phyloP scores from a whole-genome alignment of 2,888 invertebrate species.

The Drosophila tripunctata region DNA sequence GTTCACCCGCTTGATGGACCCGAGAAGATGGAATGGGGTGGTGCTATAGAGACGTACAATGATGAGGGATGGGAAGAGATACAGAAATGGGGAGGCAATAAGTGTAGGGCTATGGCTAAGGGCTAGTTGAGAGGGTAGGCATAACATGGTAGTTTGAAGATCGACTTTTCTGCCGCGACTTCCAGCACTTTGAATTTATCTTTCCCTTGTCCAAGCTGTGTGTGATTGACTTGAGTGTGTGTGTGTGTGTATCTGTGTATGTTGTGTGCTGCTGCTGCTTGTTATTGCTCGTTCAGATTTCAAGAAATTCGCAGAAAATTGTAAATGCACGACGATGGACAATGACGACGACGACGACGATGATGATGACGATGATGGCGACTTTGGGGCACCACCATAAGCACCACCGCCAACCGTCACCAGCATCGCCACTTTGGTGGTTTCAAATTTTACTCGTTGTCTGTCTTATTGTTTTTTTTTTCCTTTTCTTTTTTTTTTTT shows the following conservation, averaged over 20 bases:
- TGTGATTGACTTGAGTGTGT: conserved; percentile 4
- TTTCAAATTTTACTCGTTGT: conserved; percentile 41
- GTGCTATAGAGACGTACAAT: too few species aligned
- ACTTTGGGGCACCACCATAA: conserved; percentile 27
- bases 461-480: conserved; percentile 26
- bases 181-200: conserved; percentile 34
- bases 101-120: conserved; percentile 17
- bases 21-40: neutral
- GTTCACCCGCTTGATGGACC: too few species aligned
- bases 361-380: conserved; percentile 54
- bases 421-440: conserved; percentile 31
- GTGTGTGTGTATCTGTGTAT: conserved; percentile 5
- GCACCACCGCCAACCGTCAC: conserved; percentile 5
- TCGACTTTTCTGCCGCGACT: conserved; percentile 26
- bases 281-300: conserved; percentile 66
- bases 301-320: conserved; percentile 77
- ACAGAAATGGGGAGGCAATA: neutral
- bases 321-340: conserved; percentile 71
- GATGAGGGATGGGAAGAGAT: neutral
- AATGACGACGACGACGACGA: conserved; percentile 42
- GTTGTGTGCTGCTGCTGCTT: conserved; percentile 21
- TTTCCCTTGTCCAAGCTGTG: neutral
- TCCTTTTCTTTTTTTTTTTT: neutral
- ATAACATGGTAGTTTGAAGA: conserved; percentile 13
- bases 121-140: conserved; percentile 19